Evolutionary conservation across 2,888 invertebrate species (phyloP).

Genomic region (Cheiracanthium punctorium): DNA sequence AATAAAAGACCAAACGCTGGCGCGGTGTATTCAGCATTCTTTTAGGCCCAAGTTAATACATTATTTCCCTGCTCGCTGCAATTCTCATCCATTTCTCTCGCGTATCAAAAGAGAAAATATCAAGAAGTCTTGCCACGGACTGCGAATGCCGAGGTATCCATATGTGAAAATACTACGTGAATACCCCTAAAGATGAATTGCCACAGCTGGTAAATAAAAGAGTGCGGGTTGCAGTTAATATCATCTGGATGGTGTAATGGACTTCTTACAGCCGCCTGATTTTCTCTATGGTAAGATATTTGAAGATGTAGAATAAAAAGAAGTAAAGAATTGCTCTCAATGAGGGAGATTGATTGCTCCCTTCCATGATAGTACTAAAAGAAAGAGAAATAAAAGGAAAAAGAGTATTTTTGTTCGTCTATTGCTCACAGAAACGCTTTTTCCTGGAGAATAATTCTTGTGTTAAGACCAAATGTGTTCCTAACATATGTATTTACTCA

Average conservation of each 20-base stretch:
- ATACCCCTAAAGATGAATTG: slow-evolving; percentile 57
- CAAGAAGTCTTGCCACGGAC: slow-evolving; percentile 59
- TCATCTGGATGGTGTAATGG: slow-evolving; percentile 48
- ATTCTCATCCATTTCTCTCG: slow-evolving; percentile 41
- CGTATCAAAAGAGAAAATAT: slow-evolving; percentile 44
- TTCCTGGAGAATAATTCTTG: not conserved
- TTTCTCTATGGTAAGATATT: not conserved
- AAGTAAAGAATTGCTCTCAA: not conserved
- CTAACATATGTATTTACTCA: too few relatives aligned
- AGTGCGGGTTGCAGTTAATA: slow-evolving; percentile 47
- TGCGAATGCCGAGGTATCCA: slow-evolving; percentile 60
- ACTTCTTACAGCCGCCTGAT: slow-evolving; percentile 2
- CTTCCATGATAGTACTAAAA: not conserved
- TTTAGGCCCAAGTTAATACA: slow-evolving; percentile 62
- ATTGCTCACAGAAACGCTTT: not conserved
- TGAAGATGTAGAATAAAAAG: not conserved
- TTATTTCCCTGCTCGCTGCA: slow-evolving; percentile 46
- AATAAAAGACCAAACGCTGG: slow-evolving; percentile 59
- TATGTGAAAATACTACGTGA: slow-evolving; percentile 57
- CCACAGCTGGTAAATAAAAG: slow-evolving; percentile 48
- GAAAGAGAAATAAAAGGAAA: not conserved
- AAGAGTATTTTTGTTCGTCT: too few relatives aligned
- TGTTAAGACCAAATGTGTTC: not conserved
- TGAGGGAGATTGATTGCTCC: not conserved
- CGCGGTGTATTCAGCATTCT: slow-evolving; percentile 56